Conservation (phyloP, 2,888 invertebrate genomes). For the Ferrisia virgata region DNA sequence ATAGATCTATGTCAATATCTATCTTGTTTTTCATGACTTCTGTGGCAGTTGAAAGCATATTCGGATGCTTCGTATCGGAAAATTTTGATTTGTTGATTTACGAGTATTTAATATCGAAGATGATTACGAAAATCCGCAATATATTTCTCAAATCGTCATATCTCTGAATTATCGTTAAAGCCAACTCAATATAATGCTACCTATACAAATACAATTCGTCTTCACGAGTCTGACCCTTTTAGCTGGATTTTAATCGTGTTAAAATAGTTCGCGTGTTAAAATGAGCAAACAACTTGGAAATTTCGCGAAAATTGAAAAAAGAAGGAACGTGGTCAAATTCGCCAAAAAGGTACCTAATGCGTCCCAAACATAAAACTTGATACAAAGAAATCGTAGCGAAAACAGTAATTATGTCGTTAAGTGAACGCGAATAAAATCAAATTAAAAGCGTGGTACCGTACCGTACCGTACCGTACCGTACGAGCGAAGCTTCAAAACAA, state of each 20-base stretch:
- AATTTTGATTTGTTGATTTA: no score
- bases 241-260: not conserved
- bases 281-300: no score
- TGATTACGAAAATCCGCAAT: not conserved
- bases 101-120: no score
- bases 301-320: no score
- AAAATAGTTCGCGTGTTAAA: not conserved
- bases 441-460: not conserved
- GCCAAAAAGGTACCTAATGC: not conserved
- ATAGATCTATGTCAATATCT: no score
- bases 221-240: not conserved
- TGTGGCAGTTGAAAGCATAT: no score
- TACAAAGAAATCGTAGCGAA: conserved; percentile 1
- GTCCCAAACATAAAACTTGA: not conserved
- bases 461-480: no score
- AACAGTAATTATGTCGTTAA: not conserved
- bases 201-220: not conserved
- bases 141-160: not conserved
- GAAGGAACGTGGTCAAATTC: not conserved
- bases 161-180: not conserved
- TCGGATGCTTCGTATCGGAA: no score
- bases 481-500: not conserved
- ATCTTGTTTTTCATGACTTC: no score
- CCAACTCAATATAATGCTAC: no score
- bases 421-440: not conserved